phyloP scores from a whole-genome alignment of 2,113 vertebrate species.

The Notarius lentiginosus region DNA sequence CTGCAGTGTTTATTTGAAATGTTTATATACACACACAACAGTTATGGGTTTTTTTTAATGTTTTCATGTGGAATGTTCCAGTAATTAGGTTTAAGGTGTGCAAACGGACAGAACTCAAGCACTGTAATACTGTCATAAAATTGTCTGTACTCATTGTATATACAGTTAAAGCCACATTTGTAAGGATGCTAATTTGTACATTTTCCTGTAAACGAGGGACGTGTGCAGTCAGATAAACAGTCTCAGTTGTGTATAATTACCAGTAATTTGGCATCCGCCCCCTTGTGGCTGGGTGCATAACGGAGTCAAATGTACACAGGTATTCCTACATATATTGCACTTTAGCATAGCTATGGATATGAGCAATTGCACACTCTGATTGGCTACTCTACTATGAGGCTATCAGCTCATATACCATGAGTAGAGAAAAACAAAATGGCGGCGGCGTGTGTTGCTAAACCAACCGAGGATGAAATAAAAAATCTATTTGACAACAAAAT shows the following conservation, averaged over 20 bases:
- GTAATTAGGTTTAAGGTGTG: neutral
- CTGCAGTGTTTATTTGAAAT: conserved; percentile 6
- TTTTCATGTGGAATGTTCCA: neutral
- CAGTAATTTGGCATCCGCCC: conserved; percentile 16
- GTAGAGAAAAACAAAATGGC: too few relatives aligned
- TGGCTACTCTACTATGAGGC: too few relatives aligned
- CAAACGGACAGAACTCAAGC: too few relatives aligned
- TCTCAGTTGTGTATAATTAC: neutral
- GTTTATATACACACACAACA: neutral
- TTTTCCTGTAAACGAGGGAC: neutral
- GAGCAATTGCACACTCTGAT: too few relatives aligned
- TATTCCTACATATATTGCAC: neutral
- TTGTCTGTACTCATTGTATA: too few relatives aligned
- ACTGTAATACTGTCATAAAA: neutral
- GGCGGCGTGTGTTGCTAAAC: too few relatives aligned
- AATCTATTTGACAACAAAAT: too few relatives aligned
- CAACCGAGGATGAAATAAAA: too few relatives aligned
- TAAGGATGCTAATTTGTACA: too few relatives aligned
- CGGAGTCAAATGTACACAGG: conserved; percentile 3
- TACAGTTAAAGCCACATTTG: neutral
- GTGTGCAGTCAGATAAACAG: neutral
- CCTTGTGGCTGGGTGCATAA: conserved; percentile 19
- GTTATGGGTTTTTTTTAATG: neutral
- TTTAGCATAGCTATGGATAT: neutral
- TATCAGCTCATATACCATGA: too few relatives aligned